Conservation (phyloP, 2,113 vertebrate species). For the Apistogramma diplotaenia region DNA sequence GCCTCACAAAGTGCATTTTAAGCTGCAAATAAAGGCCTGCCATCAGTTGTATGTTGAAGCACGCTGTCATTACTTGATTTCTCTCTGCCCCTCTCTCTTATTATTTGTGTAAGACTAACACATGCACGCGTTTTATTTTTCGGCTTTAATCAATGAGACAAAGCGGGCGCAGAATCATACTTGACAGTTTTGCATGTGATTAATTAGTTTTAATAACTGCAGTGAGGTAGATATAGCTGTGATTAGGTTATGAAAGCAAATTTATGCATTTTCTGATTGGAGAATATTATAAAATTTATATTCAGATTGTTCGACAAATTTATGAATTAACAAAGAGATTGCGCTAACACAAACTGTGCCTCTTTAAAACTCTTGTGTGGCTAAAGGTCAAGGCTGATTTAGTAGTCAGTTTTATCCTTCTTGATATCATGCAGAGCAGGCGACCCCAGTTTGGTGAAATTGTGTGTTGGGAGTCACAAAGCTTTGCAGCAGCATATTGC, state of each 20-base stretch:
- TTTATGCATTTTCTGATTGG: constrained; percentile 71
- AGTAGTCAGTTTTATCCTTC: neutral
- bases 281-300: constrained; percentile 54
- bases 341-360: neutral
- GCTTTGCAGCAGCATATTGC: constrained; percentile 20
- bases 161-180: constrained; percentile 52
- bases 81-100: neutral
- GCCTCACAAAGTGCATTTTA: constrained; percentile 61
- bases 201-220: constrained; percentile 74
- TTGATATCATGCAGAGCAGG: neutral
- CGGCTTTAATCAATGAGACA: constrained; percentile 67
- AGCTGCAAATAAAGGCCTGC: constrained; percentile 44
- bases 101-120: neutral
- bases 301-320: constrained; percentile 44
- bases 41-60: constrained; percentile 24
- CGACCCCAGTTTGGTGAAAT: constrained; percentile 2
- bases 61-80: constrained; percentile 27
- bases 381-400: constrained; percentile 45
- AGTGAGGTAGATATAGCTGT: constrained; percentile 47
- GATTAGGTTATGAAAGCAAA: constrained; percentile 70
- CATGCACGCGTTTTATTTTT: constrained; percentile 21
- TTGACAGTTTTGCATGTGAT: constrained; percentile 73
- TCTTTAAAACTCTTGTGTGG: constrained; percentile 4
- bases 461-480: neutral
- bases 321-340: constrained; percentile 38